Evolutionary conservation across 2,113 vertebrate species (phyloP).

Genomic region (Oncorhynchus kisutch): DNA sequence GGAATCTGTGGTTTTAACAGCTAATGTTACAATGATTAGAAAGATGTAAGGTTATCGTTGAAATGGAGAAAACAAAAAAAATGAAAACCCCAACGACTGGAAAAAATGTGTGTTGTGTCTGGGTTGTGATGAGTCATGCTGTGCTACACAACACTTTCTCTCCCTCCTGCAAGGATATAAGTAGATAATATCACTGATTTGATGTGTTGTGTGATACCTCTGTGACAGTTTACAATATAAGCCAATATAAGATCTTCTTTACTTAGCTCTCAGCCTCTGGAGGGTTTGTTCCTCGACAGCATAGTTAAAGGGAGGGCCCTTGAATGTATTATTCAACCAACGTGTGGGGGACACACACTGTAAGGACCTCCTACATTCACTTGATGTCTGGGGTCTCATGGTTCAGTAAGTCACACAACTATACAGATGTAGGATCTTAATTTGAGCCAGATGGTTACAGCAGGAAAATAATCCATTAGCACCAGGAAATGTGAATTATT

Average conservation of each 20-base stretch:
- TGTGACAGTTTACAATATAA: background rate
- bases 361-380: slow-evolving; percentile 54
- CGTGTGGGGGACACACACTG: slow-evolving; percentile 5
- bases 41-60: slow-evolving; percentile 8
- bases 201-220: background rate
- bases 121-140: slow-evolving; percentile 29
- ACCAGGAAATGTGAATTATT: no score
- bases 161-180: background rate
- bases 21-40: slow-evolving; percentile 11
- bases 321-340: background rate
- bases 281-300: slow-evolving; percentile 38
- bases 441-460: no score
- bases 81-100: slow-evolving; percentile 15
- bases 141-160: slow-evolving; percentile 32
- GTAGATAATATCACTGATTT: background rate
- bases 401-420: slow-evolving; percentile 57
- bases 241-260: background rate
- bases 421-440: no score
- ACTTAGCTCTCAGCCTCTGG: background rate
- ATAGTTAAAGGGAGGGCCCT: slow-evolving; percentile 23
- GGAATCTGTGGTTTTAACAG: slow-evolving; percentile 22
- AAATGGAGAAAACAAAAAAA: slow-evolving; percentile 28
- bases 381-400: slow-evolving; percentile 43
- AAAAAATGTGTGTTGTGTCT: slow-evolving; percentile 29
- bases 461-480: no score